Percentiles rank a stretch among this genome's conserved stretches.
Evolutionary conservation across 2,888 invertebrate species (phyloP).

Genomic region (Caenorhabditis zanzibari): DNA sequence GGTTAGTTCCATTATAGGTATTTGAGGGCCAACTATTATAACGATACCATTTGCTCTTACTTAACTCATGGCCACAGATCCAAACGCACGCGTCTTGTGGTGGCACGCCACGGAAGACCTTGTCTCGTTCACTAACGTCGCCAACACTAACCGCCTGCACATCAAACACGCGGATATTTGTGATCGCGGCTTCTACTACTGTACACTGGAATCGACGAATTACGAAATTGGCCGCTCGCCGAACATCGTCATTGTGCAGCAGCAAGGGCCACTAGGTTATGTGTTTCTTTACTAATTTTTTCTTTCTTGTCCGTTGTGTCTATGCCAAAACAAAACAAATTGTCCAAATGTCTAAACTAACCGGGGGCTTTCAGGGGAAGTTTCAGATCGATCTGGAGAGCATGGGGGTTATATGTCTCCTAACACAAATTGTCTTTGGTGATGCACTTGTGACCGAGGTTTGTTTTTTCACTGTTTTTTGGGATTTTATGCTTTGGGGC

Average conservation of each 20-base stretch:
- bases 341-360: constrained; percentile 47
- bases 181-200: constrained; percentile 73
- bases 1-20: constrained; percentile 61
- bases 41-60: no score
- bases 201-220: constrained; percentile 66
- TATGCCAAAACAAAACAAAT: constrained; percentile 15
- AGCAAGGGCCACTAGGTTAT: constrained; percentile 65
- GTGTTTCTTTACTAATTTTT: constrained; percentile 28
- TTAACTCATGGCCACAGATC: constrained; percentile 39
- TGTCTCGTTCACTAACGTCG: constrained; percentile 64
- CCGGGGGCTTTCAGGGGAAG: neutral
- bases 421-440: constrained; percentile 22
- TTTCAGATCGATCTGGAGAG: constrained; percentile 21
- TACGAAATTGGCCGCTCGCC: constrained; percentile 66
- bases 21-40: no score
- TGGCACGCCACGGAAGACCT: constrained; percentile 64
- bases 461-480: constrained; percentile 30
- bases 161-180: constrained; percentile 61
- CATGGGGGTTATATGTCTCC: constrained; percentile 24
- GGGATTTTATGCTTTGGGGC: neutral
- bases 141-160: constrained; percentile 63
- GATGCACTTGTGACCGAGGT: constrained; percentile 10
- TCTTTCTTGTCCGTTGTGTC: constrained; percentile 50
- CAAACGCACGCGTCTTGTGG: constrained; percentile 68
- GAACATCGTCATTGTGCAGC: constrained; percentile 67